Evolutionary conservation across 2,797 vertebrate genomes (phyloP), one percentile per base, ranked within the genome.

Genomic region (Sebastes dallii): DNA sequence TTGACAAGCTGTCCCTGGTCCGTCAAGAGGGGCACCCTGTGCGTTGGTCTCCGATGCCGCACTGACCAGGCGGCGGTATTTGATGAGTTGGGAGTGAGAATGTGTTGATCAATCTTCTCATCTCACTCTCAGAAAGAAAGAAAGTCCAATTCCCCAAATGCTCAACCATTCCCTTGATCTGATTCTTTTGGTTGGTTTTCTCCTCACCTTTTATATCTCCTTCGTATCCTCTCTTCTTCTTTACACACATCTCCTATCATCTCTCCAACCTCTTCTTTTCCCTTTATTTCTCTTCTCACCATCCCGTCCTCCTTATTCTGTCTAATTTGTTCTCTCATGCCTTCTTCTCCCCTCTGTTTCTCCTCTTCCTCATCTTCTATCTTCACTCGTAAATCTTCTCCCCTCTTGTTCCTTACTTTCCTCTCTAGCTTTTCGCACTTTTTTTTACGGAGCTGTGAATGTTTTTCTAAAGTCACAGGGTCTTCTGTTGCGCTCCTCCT

Each of bases 401-500:
- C 14, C 3, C 6, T 52, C 6, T n/a, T 13, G 25, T 34, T 70
- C 62, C 46, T 72, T 10, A 7, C 69, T 74, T 73, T 76, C 11
- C 72, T 76, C 54, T 60, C 34, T 27, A 7, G 65, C 30, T 10
- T 73, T 42, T 71, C 42, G 3, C 7, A 5, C 56, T 81, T 20
- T 74, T 36, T 42, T 32, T 13, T 32, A 4, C 34, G 13, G 6
- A 56, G 55, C 20, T 77, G 29, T 67, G 72, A 80, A 75, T 59
- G 68, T 72, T 84, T 84, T 54, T 39, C 8, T 50, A 13, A 61
- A 74, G 78, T 85, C 62, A 9, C 22, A 3, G 27, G 71, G 42
- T 79, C 77, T 78, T 67, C 62, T 66, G n/a, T 76, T 67, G 76
- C 61, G 55, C 86, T 80, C 59, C 52, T 59, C 22, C 74, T 88